A percentile compares a stretch with the other conserved stretches of the same genome.
Conservation (phyloP, 1,140 invertebrate species). For the Drosophila quadrilineata region DNA sequence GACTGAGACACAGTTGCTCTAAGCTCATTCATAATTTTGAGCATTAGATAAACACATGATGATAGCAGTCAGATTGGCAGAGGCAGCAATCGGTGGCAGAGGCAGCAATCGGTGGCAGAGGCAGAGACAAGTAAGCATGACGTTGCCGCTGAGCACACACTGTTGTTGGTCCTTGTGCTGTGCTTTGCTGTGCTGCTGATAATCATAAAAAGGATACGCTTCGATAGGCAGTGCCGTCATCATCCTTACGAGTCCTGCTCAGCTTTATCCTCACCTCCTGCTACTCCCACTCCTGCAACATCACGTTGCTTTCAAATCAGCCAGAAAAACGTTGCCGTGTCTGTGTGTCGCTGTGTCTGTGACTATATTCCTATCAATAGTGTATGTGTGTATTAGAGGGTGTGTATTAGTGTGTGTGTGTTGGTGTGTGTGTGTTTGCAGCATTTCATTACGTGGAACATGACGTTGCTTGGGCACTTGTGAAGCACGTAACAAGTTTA, state of each 20-base stretch:
- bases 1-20: no score
- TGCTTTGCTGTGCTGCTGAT: no score
- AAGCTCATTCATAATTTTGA: constrained; percentile 57
- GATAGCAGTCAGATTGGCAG: not conserved
- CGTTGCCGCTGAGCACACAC: constrained; percentile 27
- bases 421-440: constrained; percentile 29
- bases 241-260: no score
- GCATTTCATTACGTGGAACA: constrained; percentile 74
- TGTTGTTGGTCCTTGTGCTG: no score
- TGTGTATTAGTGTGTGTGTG: constrained; percentile 4
- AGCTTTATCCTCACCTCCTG: no score
- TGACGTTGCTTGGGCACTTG: constrained; percentile 54
- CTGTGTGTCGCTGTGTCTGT: constrained; percentile 71
- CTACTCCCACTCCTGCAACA: no score
- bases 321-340: constrained; percentile 76
- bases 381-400: not conserved
- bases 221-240: constrained; percentile 48
- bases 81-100: not conserved
- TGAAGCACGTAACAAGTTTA: constrained; percentile 78
- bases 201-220: constrained; percentile 72
- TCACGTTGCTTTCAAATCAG: constrained; percentile 70
- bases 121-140: constrained; percentile 36
- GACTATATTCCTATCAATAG: constrained; percentile 26
- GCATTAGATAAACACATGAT: constrained; percentile 47
- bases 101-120: no score